phyloP scores from a whole-genome alignment of 2,888 invertebrate species.

The Sminthurinus aureus region DNA sequence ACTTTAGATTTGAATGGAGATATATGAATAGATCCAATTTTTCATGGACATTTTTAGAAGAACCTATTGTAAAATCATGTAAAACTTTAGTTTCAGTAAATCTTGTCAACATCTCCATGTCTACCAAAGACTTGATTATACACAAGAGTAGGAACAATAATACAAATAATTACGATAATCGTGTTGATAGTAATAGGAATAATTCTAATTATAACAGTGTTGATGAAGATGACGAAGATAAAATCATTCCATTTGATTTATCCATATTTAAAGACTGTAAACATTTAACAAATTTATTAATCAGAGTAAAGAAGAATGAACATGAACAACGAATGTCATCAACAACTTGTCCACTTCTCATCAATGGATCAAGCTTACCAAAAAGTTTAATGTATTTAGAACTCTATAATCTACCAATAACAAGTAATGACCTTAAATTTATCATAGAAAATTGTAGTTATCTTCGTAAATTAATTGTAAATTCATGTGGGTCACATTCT shows the following conservation, averaged over 20 bases:
- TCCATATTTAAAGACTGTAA: neutral
- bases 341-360: neutral
- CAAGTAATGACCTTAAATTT: neutral
- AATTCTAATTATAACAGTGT: neutral
- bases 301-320: neutral
- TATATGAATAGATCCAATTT: slow-evolving; percentile 12
- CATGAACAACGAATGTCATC: neutral
- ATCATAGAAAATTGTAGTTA: neutral
- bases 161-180: neutral
- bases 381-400: neutral
- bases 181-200: neutral
- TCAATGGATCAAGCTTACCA: neutral
- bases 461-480: neutral
- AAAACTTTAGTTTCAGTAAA: slow-evolving; percentile 14
- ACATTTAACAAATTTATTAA: neutral
- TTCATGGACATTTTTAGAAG: slow-evolving; percentile 32
- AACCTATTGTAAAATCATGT: slow-evolving; percentile 28
- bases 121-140: neutral
- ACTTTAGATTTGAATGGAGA: slow-evolving; percentile 36
- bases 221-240: neutral
- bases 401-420: neutral
- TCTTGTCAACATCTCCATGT: slow-evolving; percentile 26
- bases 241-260: neutral
- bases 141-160: neutral
- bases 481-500: neutral